These are phyloP conservation scores for Drosophila cardini DNA, from an alignment of 1,140 invertebrate genomes.

Conservation along the genomic window DNA sequence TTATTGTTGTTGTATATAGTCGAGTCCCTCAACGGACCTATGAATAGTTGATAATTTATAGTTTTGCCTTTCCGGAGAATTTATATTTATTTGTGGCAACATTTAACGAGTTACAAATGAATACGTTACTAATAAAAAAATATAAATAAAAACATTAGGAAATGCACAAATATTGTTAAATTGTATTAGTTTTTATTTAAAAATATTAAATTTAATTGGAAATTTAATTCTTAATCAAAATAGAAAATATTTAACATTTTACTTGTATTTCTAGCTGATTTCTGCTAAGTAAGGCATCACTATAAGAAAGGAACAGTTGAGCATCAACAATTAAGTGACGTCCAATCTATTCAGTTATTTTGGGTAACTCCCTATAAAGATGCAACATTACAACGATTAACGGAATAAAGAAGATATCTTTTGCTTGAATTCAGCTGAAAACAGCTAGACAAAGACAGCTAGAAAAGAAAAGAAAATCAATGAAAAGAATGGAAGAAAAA, in stretches of 20 bases:
- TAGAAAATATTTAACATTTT: too few species aligned
- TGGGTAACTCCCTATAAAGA: constrained; percentile 55
- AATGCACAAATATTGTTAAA: neutral
- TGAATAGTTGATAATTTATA: constrained; percentile 76
- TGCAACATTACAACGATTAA: constrained; percentile 77
- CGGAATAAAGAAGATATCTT: constrained; percentile 40
- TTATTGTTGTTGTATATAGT: constrained; percentile 47
- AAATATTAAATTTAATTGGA: too few species aligned
- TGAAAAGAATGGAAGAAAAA: constrained; percentile 46
- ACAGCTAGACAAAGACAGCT: constrained; percentile 24
- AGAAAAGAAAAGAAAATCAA: constrained; percentile 12
- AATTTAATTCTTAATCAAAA: too few species aligned
- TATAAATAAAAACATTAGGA: too few species aligned
- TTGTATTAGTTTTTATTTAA: neutral
- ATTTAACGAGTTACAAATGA: constrained; percentile 61
- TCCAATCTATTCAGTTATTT: constrained; percentile 22
- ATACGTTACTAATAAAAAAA: neutral
- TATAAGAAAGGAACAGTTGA: constrained; percentile 1
- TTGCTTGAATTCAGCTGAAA: constrained; percentile 32
- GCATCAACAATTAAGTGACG: neutral
- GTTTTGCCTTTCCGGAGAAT: constrained; percentile 44
- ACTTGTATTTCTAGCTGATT: too few species aligned
- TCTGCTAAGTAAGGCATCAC: neutral
- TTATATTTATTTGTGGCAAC: constrained; percentile 35
- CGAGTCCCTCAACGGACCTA: constrained; percentile 50